phyloP scores from a whole-genome alignment of 1,140 invertebrate genomes.

The Drosophila setifemur region DNA sequence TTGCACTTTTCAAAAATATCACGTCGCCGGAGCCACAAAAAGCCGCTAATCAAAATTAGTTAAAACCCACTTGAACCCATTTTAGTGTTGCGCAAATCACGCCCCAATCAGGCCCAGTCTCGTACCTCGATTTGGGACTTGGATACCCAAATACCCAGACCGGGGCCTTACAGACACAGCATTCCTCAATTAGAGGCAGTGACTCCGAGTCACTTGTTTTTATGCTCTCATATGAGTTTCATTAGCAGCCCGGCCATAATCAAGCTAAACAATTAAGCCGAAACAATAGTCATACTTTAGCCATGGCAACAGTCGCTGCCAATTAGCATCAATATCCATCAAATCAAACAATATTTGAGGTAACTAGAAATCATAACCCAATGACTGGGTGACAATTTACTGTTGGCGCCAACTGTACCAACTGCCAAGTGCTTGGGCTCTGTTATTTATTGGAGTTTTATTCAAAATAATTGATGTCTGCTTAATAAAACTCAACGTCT shows the following conservation, averaged over 20 bases:
- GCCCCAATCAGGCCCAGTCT: constrained; percentile 41
- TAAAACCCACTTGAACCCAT: constrained; percentile 80
- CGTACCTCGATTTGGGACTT: neutral
- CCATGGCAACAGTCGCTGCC: constrained; percentile 55
- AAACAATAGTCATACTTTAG: constrained; percentile 71
- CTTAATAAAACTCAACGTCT: constrained; percentile 81
- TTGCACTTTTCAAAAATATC: constrained; percentile 54
- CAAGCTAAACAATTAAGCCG: constrained; percentile 75
- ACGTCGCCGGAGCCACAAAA: constrained; percentile 46
- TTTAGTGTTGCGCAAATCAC: constrained; percentile 72
- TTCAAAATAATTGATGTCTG: constrained; percentile 71
- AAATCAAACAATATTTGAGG: constrained; percentile 52
- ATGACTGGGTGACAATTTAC: constrained; percentile 7
- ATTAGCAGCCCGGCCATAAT: constrained; percentile 68
- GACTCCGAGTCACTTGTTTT: constrained; percentile 37
- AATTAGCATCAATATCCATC: constrained; percentile 65
- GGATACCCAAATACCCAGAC: constrained; percentile 15
- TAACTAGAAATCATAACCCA: constrained; percentile 63
- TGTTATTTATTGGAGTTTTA: constrained; percentile 63
- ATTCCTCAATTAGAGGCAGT: constrained; percentile 64
- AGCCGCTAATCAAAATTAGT: constrained; percentile 77
- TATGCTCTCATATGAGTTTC: constrained; percentile 68
- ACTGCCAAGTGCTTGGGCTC: constrained; percentile 12
- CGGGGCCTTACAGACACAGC: constrained; percentile 62
- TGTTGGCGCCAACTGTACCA: constrained; percentile 66